phyloP scores from a whole-genome alignment of 2,888 invertebrate species.

The Plutella xylostella region DNA sequence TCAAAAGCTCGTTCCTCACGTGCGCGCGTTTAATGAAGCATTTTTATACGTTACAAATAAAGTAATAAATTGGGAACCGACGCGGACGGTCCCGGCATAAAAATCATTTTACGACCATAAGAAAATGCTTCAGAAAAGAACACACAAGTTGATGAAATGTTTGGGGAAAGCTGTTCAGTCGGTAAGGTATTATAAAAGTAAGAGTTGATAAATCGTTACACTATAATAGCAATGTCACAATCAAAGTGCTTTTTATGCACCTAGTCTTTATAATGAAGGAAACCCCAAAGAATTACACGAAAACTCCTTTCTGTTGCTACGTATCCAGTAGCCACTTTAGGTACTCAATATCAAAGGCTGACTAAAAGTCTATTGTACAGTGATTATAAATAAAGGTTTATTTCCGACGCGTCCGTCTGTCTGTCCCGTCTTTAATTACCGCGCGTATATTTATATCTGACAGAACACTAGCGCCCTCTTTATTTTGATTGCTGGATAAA shows the following conservation, averaged over 20 bases:
- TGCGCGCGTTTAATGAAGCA: constrained; percentile 2
- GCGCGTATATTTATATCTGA: constrained; percentile 30
- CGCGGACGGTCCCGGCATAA: constrained; percentile 9
- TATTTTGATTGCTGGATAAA: constrained; percentile 32
- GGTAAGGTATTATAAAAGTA: too few relatives aligned
- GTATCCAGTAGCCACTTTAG: too few relatives aligned
- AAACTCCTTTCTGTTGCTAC: too few relatives aligned
- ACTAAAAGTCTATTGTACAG: constrained; percentile 24
- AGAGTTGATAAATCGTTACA: too few relatives aligned
- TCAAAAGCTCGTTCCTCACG: background rate
- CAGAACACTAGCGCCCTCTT: constrained; percentile 28
- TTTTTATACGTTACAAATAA: constrained; percentile 1
- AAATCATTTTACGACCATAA: constrained; percentile 10
- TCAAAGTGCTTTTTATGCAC: too few relatives aligned
- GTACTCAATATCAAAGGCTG: too few relatives aligned
- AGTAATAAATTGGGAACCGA: background rate
- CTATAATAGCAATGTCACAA: too few relatives aligned
- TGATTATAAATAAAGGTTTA: constrained; percentile 29
- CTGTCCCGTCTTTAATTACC: constrained; percentile 40
- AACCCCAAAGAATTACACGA: too few relatives aligned
- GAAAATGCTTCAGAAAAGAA: constrained; percentile 1
- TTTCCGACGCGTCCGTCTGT: constrained; percentile 33
- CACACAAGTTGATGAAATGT: constrained; percentile 3
- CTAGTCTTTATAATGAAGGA: too few relatives aligned
- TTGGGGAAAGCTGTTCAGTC: too few relatives aligned